Conservation (phyloP, 2,113 vertebrate species). For the Corydoras sp. region DNA sequence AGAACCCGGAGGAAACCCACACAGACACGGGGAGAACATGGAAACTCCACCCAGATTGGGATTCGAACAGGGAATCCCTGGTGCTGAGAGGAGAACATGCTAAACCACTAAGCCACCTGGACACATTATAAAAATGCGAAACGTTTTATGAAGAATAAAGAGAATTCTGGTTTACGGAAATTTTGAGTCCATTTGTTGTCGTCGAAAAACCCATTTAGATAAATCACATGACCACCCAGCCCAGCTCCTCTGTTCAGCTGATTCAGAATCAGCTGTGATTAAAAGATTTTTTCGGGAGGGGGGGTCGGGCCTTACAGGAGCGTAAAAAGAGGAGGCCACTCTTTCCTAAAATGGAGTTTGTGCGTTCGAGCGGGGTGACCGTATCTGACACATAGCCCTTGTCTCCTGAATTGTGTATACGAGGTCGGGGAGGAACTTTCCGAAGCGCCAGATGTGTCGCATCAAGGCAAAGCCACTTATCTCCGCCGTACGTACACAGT, state of each 20-base stretch:
- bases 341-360: slow-evolving; percentile 58
- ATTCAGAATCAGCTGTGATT: neutral
- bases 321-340: slow-evolving; percentile 47
- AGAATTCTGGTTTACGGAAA: too few species aligned
- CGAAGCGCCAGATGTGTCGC: slow-evolving; percentile 35
- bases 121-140: too few species aligned
- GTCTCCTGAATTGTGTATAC: neutral
- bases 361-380: slow-evolving; percentile 41
- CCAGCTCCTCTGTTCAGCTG: neutral
- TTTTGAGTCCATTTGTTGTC: too few species aligned
- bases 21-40: too few species aligned
- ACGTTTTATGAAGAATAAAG: too few species aligned
- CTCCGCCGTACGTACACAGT: neutral
- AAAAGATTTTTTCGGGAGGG: neutral
- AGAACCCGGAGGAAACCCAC: too few species aligned
- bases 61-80: too few species aligned
- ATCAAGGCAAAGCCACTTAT: slow-evolving; percentile 27
- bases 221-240: neutral
- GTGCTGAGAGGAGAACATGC: too few species aligned
- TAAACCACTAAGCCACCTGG: too few species aligned
- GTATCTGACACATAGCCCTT: slow-evolving; percentile 7
- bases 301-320: neutral
- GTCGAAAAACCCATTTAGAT: too few species aligned
- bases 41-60: too few species aligned
- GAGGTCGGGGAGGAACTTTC: slow-evolving; percentile 22